A percentile compares a stretch with the other conserved stretches of the same genome.
Evolutionary conservation across 2,797 vertebrate species (phyloP).

Genomic region (Pyrocephalus nanus): DNA sequence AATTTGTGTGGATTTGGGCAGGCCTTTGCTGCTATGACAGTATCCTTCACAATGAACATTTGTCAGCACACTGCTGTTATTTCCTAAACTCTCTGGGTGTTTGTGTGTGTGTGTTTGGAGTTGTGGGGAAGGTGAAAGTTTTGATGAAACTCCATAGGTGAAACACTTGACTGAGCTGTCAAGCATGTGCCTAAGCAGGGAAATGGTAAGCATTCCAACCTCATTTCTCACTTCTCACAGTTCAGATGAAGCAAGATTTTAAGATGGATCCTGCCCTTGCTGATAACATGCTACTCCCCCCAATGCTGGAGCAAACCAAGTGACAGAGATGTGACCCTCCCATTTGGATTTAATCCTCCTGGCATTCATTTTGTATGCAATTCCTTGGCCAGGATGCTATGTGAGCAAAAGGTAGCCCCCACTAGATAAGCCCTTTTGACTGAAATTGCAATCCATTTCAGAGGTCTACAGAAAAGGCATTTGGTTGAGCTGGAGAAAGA

Average conservation of each 20-base stretch:
- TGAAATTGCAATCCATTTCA: slow-evolving; percentile 20
- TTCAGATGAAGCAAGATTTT: neutral
- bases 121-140: neutral
- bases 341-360: neutral
- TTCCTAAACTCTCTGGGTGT: neutral
- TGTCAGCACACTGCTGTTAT: neutral
- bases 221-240: neutral
- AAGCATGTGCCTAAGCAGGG: neutral
- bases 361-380: neutral
- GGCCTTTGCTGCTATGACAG: neutral
- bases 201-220: neutral
- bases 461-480: neutral
- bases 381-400: neutral
- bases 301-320: neutral
- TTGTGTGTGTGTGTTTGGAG: neutral
- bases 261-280: neutral
- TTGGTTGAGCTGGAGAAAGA: slow-evolving; percentile 25
- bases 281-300: neutral
- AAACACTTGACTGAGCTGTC: neutral
- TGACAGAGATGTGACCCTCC: neutral
- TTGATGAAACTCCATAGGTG: neutral
- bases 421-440: neutral
- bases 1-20: neutral
- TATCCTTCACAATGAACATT: neutral
- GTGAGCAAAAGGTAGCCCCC: neutral